Evolutionary conservation across 2,797 vertebrate genomes (phyloP).

Genomic region (Crenichthys baileyi): DNA sequence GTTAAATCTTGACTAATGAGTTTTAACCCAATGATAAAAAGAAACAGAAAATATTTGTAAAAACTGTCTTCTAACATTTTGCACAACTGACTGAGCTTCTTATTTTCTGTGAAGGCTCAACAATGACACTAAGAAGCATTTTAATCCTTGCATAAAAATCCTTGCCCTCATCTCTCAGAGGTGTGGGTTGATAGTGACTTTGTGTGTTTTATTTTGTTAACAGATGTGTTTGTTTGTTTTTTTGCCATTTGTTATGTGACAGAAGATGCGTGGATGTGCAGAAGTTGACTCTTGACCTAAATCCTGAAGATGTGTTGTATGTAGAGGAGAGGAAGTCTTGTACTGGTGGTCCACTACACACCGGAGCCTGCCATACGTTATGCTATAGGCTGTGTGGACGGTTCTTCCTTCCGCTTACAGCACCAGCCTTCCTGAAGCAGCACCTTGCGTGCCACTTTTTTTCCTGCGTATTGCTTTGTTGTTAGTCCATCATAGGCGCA

Average conservation of each 20-base stretch:
- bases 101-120: not conserved
- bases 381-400: slow-evolving; percentile 14
- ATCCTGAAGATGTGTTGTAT: slow-evolving; percentile 52
- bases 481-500: not conserved
- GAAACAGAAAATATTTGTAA: not conserved
- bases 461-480: slow-evolving; percentile 55
- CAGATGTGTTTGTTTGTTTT: not conserved
- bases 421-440: slow-evolving; percentile 23
- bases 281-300: slow-evolving; percentile 73
- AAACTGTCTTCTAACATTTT: not conserved
- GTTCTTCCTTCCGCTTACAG: slow-evolving; percentile 39
- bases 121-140: not conserved
- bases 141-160: not conserved
- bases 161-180: not conserved
- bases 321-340: slow-evolving; percentile 65
- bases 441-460: slow-evolving; percentile 39
- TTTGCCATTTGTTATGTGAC: slow-evolving; percentile 12
- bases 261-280: not conserved
- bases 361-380: slow-evolving; percentile 21
- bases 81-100: not conserved
- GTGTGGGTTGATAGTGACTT: not conserved
- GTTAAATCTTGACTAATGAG: no score
- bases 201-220: not conserved
- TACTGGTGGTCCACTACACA: slow-evolving; percentile 26
- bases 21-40: not conserved